Base-by-base conservation (phyloP, 1,140 invertebrate genomes). In the Lasaia peninsularis region DNA sequence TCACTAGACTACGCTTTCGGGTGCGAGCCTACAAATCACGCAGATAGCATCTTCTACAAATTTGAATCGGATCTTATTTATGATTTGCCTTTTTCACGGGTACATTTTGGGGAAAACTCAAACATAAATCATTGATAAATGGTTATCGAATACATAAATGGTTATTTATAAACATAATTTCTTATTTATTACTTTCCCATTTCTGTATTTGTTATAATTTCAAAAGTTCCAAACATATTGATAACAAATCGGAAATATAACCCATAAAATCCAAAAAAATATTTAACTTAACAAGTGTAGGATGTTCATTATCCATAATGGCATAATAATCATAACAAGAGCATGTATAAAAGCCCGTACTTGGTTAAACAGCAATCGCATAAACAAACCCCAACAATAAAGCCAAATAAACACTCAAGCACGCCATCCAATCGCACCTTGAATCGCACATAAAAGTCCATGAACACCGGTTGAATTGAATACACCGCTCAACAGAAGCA, bases 41-140 rank as follows among this genome's bases (percentile, higher is more conserved):
- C 70, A 60, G 89, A 90, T 90, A 90, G 73, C 81, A 90, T 90
- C 89, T 89, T 88, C 80, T 82, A 90, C 88, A 90, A 90, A 90
- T 90, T 90, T 89, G 89, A 89, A 89, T 89, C 88, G 87, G 87
- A 88, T 88, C 83, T 86, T 89, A 86, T 88, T 89, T 89, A 89
- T 87, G 83, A 86, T 89, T 87, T 86, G 84, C 83, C 81, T 86
- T 86, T 89, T 88, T 89, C 82, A 86, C 83, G 80, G 83, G 73
- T 84, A 86, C 78, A 79, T 85, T 84, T 86, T 85, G 75, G 83
- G 78, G 78, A 86, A 87, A 86, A 84, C 67, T 84, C 70, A 66
- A 80, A 78, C 72, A 87, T 87, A 87, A 88, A 82, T 88, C 76
- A 81, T 62, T 78, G 78, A 82, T 85, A 86, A 86, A 83, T 79